Conservation (phyloP, 2,888 invertebrate genomes). For the Drosophila basisetae region DNA sequence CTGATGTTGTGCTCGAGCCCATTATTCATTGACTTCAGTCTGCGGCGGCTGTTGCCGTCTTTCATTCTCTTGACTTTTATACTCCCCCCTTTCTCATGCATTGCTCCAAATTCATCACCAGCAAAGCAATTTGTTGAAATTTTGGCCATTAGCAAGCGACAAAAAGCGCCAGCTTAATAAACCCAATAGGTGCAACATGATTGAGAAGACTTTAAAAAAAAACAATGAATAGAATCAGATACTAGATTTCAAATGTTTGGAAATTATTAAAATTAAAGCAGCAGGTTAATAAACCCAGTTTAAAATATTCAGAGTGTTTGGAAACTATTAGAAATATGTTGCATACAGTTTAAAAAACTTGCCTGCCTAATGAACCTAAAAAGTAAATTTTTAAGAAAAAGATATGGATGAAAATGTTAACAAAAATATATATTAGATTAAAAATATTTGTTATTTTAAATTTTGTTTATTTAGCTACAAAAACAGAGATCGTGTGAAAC, state of each 20-base stretch:
- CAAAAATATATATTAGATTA: neutral
- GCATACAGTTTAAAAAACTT: too few species aligned
- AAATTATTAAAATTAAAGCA: neutral
- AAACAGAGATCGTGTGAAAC: neutral
- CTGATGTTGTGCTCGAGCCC: conserved; percentile 48
- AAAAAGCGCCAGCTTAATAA: conserved; percentile 2
- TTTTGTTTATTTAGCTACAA: neutral
- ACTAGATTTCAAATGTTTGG: neutral
- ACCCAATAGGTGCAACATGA: neutral
- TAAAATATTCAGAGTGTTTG: neutral
- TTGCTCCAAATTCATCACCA: conserved; percentile 18
- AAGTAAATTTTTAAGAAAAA: neutral
- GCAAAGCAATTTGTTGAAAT: conserved; percentile 29
- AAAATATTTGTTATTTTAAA: neutral
- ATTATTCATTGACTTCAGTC: conserved; percentile 62
- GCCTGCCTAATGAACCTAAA: too few species aligned
- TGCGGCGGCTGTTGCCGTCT: neutral
- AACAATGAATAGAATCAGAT: neutral
- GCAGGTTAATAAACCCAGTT: too few species aligned
- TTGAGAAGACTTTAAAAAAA: neutral
- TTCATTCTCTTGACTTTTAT: neutral
- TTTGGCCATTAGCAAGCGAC: conserved; percentile 27
- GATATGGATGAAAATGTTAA: neutral
- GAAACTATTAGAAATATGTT: neutral
- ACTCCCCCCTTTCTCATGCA: conserved; percentile 1